Evolutionary conservation across 2,888 invertebrate genomes (phyloP), one percentile per base, ranked within the genome.

Genomic region (Carpatolechia fugitivella): DNA sequence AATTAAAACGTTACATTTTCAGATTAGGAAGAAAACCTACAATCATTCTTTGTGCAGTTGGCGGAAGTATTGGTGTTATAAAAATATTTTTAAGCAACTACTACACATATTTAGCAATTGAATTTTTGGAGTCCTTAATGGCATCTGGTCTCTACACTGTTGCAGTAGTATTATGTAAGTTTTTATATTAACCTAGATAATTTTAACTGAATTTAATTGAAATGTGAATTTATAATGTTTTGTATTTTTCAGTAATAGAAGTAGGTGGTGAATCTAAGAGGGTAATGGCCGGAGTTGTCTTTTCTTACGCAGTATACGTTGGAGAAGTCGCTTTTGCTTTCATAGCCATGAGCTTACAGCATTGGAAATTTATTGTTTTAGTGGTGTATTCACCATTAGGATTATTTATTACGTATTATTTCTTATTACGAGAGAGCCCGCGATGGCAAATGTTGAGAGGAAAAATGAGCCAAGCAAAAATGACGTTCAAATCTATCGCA

Each of bases 241-340:
- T n/a, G n/a, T n/a, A n/a, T n/a, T 40, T 85, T 81, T 57, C 68
- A 86, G 86, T 86, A 60, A 79, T 86, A 14, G 86, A 86, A 78
- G 73, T 84, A 6, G 83, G 83, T 4, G 84, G 86, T 1, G 77
- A 80, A 59, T 72, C 75, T n/a, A 83, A 82, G 62, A 70, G 85
- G 64, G 82, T 85, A 0, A 53, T 76, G 31, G 72, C 83, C 0
- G 84, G 85, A 18, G 76, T 85, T 0, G 70, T 85, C 47, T 85
- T 85, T 59, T 78, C 85, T 0, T 83, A 79, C 52, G 82, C 84
- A 1, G 66, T 82, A 0, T 85, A 86, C 56, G 65, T 78, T 0
- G 86, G 86, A 3, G 86, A 86, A 76, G 73, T 84, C 1, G 40
- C 68, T 1, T 84, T 82, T 41, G 85, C 85, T 1, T 72, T 80